These are phyloP conservation scores for Dastarcus helophoroides DNA, from an alignment of 2,888 invertebrate species.

Conservation along the genomic window DNA sequence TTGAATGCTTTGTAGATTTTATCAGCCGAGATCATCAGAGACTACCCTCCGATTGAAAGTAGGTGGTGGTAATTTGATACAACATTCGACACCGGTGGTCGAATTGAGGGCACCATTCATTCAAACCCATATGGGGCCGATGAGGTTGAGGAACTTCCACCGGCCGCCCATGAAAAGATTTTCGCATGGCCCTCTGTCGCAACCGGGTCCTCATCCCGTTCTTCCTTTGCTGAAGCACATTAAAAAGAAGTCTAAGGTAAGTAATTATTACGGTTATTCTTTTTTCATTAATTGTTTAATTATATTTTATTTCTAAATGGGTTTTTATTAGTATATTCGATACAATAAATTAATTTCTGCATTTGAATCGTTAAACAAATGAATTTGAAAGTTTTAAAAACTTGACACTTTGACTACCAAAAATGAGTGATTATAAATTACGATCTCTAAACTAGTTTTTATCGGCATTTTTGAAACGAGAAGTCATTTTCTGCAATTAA, in stretches of 20 bases:
- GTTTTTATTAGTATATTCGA: no score
- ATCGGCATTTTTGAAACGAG: no score
- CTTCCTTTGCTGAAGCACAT: conserved; percentile 82
- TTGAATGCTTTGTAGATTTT: conserved; percentile 55
- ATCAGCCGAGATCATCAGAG: conserved; percentile 80
- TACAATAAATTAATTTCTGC: no score
- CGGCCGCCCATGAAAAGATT: conserved; percentile 80
- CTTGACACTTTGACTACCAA: no score
- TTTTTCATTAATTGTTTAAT: no score
- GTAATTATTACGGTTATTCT: no score
- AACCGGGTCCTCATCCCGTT: conserved; percentile 67
- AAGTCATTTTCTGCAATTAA: no score
- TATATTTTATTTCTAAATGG: no score
- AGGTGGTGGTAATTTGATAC: conserved; percentile 82
- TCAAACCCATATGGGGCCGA: conserved; percentile 82
- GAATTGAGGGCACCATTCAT: conserved; percentile 91
- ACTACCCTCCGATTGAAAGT: conserved; percentile 70
- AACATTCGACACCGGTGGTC: conserved; percentile 96
- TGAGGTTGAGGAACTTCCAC: conserved; percentile 84
- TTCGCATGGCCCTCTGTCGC: conserved; percentile 68
- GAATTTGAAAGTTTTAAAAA: no score
- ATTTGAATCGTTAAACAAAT: no score
- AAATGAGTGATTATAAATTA: no score
- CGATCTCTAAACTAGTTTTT: no score
- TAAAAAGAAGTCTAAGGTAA: conserved; percentile 75